phyloP scores from a whole-genome alignment of 1,140 invertebrate genomes.

The Drosophila navojoa region DNA sequence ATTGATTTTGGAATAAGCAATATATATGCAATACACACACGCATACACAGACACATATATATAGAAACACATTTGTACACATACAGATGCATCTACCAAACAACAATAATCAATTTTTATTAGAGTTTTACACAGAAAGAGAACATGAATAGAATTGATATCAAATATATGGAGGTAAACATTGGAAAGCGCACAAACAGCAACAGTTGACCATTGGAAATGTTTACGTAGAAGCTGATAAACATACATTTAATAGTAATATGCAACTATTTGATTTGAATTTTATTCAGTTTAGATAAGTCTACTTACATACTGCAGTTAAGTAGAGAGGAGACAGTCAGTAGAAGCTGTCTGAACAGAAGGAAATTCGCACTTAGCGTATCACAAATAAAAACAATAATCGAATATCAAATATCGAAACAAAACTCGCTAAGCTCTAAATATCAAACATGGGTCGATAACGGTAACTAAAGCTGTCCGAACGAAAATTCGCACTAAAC shows the following conservation, averaged over 20 bases:
- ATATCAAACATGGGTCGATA: slow-evolving; percentile 36
- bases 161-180: slow-evolving; percentile 22
- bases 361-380: slow-evolving; percentile 76
- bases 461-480: slow-evolving; percentile 60
- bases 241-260: slow-evolving; percentile 13
- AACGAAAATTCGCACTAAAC: slow-evolving; percentile 77
- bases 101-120: slow-evolving; percentile 83
- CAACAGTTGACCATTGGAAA: slow-evolving; percentile 38
- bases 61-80: background rate
- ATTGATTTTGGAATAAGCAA: slow-evolving; percentile 83
- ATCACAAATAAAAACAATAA: slow-evolving; percentile 73
- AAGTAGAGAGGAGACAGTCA: background rate
- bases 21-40: slow-evolving; percentile 68
- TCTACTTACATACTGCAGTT: background rate
- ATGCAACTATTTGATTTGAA: background rate
- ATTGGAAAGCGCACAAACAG: slow-evolving; percentile 50
- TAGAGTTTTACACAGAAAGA: slow-evolving; percentile 74
- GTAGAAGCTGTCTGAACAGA: slow-evolving; percentile 60
- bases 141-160: slow-evolving; percentile 33
- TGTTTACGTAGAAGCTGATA: slow-evolving; percentile 25
- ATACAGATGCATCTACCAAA: slow-evolving; percentile 71
- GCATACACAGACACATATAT: slow-evolving; percentile 3
- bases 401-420: slow-evolving; percentile 79
- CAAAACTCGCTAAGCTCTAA: slow-evolving; percentile 67
- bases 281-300: background rate